Percentiles rank a stretch among this genome's conserved stretches.
Evolutionary conservation across 2,113 vertebrate genomes (phyloP).

Genomic region (Trinectes maculatus): DNA sequence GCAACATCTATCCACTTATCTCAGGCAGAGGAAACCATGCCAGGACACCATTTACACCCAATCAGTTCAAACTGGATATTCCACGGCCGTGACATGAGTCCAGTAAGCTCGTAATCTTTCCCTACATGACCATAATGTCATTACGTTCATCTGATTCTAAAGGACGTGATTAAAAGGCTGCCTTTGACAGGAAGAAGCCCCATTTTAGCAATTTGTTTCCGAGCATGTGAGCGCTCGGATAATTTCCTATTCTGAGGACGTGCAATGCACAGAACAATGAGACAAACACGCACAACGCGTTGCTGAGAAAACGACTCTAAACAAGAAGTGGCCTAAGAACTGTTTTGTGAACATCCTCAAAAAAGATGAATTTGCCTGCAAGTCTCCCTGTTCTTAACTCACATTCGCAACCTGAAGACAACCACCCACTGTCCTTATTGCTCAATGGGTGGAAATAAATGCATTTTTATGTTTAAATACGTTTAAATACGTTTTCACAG

Average conservation of each 20-base stretch:
- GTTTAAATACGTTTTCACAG: too few relatives aligned
- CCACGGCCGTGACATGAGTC: constrained; percentile 43
- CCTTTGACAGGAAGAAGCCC: constrained; percentile 53
- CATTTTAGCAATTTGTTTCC: constrained; percentile 66
- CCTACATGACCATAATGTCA: constrained; percentile 60
- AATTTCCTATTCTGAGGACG: constrained; percentile 39
- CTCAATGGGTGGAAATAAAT: too few relatives aligned
- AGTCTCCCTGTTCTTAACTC: constrained; percentile 21
- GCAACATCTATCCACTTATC: constrained; percentile 29
- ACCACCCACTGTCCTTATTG: background rate
- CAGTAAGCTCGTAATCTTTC: constrained; percentile 32
- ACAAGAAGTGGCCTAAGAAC: constrained; percentile 8
- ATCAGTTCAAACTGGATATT: constrained; percentile 29
- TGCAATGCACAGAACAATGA: constrained; percentile 35
- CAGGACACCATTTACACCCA: constrained; percentile 16
- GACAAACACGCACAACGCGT: constrained; percentile 36
- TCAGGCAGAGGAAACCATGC: constrained; percentile 31
- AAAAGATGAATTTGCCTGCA: constrained; percentile 2
- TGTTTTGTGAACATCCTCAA: constrained; percentile 17
- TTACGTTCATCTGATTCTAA: constrained; percentile 64
- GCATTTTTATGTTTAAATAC: too few relatives aligned
- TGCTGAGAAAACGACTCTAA: constrained; percentile 27
- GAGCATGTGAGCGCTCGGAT: constrained; percentile 52
- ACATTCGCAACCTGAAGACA: background rate
- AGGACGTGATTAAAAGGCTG: constrained; percentile 39